Conservation (phyloP, 2,797 vertebrate genomes). For the Bryconaethiops microstoma region DNA sequence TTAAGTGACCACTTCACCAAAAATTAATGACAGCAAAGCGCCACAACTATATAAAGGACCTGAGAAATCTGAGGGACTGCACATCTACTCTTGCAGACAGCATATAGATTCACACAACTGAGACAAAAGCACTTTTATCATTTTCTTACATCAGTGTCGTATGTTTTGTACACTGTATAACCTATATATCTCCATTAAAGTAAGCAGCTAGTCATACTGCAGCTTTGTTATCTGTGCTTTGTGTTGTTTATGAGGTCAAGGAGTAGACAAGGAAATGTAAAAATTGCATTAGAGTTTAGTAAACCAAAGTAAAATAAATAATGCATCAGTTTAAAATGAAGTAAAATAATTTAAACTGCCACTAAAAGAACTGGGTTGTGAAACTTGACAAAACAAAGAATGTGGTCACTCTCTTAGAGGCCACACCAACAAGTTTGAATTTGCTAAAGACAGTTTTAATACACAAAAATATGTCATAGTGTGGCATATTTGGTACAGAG, state of each 20-base stretch:
- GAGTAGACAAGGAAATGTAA: background rate
- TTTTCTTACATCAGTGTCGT: background rate
- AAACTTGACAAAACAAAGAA: slow-evolving; percentile 3
- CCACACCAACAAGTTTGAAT: background rate
- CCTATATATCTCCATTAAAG: slow-evolving; percentile 6
- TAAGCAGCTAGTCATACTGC: background rate
- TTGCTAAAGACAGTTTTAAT: background rate
- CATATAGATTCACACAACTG: slow-evolving; percentile 30
- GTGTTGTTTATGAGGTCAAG: background rate
- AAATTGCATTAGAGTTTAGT: background rate
- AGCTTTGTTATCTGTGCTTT: slow-evolving; percentile 13
- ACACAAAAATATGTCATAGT: too few species aligned
- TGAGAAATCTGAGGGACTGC: slow-evolving; percentile 32
- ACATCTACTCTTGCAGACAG: slow-evolving; percentile 27
- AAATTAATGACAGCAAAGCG: slow-evolving; percentile 42
- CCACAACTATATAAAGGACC: slow-evolving; percentile 16
- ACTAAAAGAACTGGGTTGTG: background rate
- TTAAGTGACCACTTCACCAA: slow-evolving; percentile 39
- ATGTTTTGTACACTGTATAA: background rate
- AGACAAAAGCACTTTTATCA: slow-evolving; percentile 27
- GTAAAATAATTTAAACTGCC: too few species aligned
- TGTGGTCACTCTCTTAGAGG: background rate
- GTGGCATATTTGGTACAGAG: too few species aligned
- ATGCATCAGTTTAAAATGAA: background rate
- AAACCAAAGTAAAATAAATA: background rate